Percentiles rank a stretch among this genome's conserved stretches.
phyloP scores from a whole-genome alignment of 2,113 vertebrate species.

The Pampusana beccarii region DNA sequence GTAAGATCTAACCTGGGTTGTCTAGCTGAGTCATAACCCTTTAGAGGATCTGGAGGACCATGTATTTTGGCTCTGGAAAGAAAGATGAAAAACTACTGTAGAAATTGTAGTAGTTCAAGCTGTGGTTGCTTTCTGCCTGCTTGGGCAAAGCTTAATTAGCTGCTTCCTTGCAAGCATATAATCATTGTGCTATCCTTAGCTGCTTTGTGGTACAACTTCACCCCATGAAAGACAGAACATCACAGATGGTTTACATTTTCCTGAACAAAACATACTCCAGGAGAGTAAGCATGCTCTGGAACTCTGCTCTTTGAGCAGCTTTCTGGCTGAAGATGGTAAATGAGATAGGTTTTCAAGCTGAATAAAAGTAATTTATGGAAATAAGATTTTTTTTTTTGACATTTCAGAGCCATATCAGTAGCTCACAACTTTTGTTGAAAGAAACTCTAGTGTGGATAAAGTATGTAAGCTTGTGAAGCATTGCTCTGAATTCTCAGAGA shows the following conservation, averaged over 20 bases:
- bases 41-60: not conserved
- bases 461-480: not conserved
- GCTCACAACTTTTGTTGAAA: not conserved
- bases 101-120: not conserved
- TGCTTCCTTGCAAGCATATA: constrained; percentile 45
- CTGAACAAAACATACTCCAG: constrained; percentile 18
- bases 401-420: not conserved
- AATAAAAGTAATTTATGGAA: not conserved
- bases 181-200: constrained; percentile 73
- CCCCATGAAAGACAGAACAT: constrained; percentile 31
- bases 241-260: constrained; percentile 44
- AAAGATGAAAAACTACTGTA: not conserved
- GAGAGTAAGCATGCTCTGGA: constrained; percentile 5
- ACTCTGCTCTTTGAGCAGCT: not conserved
- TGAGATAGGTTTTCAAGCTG: not conserved
- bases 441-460: not conserved
- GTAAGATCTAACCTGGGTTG: not conserved
- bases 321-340: not conserved
- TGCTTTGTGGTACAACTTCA: constrained; percentile 50
- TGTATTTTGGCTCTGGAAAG: constrained; percentile 4
- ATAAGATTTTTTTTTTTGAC: not conserved
- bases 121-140: constrained; percentile 8
- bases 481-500: not conserved
- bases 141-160: constrained; percentile 45
- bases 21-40: not conserved